Evolutionary conservation across 2,797 vertebrate genomes (phyloP).

Genomic region (Eulemur rubriventer): DNA sequence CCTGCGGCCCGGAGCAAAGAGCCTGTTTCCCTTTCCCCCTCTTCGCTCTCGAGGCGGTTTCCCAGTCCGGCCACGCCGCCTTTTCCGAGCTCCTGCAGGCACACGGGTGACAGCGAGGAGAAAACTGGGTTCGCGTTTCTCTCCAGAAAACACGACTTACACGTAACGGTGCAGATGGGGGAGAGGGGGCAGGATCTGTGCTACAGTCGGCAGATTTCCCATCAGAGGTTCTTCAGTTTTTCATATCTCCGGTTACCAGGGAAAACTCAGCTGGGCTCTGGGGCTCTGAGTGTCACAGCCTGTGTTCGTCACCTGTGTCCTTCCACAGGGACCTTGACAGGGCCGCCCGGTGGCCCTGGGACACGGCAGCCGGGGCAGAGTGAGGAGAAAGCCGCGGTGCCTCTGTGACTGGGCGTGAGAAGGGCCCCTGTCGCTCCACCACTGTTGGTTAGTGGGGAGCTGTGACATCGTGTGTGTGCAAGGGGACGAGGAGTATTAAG

Average conservation of each 20-base stretch:
- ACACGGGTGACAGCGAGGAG: fast-evolving
- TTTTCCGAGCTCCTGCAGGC: not conserved
- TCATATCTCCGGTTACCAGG: not conserved
- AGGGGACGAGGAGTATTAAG: not conserved
- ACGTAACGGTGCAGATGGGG: fast-evolving
- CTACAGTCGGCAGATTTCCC: not conserved
- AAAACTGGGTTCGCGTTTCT: fast-evolving
- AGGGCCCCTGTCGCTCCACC: no score
- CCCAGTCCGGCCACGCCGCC: no score
- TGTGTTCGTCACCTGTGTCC: not conserved
- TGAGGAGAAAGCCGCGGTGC: not conserved
- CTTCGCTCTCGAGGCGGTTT: no score
- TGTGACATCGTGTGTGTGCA: no score
- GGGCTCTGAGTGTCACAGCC: not conserved
- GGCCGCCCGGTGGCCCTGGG: not conserved
- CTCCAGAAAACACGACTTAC: not conserved
- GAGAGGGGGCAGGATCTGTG: no score
- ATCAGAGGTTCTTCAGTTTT: not conserved
- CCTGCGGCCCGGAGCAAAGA: fast-evolving
- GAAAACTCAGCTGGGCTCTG: not conserved
- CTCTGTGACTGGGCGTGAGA: not conserved
- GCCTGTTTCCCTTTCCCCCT: no score
- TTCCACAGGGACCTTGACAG: no score
- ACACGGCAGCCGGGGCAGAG: no score
- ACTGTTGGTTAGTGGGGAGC: not conserved